Base-by-base conservation (phyloP, 2,888 invertebrate genomes). In the Mesoligia furuncula region DNA sequence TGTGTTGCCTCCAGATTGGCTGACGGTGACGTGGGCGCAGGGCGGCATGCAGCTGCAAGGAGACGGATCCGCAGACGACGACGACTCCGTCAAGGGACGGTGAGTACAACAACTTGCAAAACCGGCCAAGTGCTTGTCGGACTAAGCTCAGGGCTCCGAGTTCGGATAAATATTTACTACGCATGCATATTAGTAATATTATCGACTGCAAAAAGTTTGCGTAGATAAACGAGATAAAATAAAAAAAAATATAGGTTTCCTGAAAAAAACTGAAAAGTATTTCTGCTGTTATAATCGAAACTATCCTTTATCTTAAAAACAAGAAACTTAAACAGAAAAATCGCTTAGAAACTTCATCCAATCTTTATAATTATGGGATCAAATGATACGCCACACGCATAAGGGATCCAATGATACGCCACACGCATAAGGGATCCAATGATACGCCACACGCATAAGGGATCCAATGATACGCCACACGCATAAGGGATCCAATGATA, bases 11-110 rank as follows among this genome's bases (percentile, higher is more conserved):
- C 0, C 92, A 97, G 97, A 97, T 92, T 97, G 97, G 97, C 94
- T 97, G 90, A 96, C 97, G 79, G 97, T 97, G 92, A 96, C 97
- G 87, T 97, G 97, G 97, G 95, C 96, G 87, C 97, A 97, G 88
- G 95, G 96, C 79, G 95, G 97, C 80, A 96, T 95, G 95, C 95
- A 95, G 78, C 91, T 97, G 75, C 96, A 95, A 83, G 88, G 94
- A 61, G 93, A 93, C 83, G 92, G 90, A 67, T 89, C 90, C 51
- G 90, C 87, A 69, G 93, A 92, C 81, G 95, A 95, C 84, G 90
- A 91, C 76, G 96, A 96, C 89, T 92, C 95, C 15, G 93, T 91
- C 84, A 95, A 95, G 82, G 95, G 93, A 87, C 93, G 96, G 97
- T 97, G 24, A 93, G 94, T 88, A 20, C 9, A 24, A 27, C 20